Evolutionary conservation across 2,797 vertebrate species (phyloP), one percentile per base, ranked within the genome.

Genomic region (Sphenopsis melanotis): DNA sequence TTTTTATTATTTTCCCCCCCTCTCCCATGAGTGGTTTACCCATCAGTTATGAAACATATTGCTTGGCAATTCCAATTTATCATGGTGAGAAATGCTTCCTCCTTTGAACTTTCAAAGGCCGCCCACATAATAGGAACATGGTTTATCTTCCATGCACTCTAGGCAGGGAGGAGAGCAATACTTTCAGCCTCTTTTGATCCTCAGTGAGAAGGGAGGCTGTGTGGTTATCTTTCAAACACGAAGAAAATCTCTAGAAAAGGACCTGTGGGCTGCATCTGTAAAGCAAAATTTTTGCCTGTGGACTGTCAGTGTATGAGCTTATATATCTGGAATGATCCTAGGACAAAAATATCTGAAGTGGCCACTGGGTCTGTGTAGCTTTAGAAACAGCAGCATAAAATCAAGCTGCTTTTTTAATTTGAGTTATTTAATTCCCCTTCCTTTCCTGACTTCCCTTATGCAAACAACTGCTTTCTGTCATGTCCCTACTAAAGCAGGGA

Each of bases 101-200:
- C n/a, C 94, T 96, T 94, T 97, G 95, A 94, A 94, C 85, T 94
- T 91, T 84, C 66, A 93, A 88, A 94, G 77, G 53, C 91, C 0
- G 8, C 83, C 90, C 72, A 44, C 71, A n/a, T 91, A 88, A 91
- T 79, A 60, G 44, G 59, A 87, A 8, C 47, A 26, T 22, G 36
- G 70, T 93, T 91, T 94, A 56, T 94, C 91, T 93, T 94, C 66
- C 57, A 34, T 2, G 1, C n/a, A 53, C 70, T 81, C 87, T 52
- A 42, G 69, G 91, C 85, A 56, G 74, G 82, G 76, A 53, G 59
- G 52, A 78, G 81, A 94, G 66, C 59, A 79, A 46, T 93, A 42
- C 66, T 85, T 92, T 29, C 65, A 91, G 44, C 59, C 68, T 94
- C 91, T 88, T 86, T 94, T 91, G 91, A 95, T 95, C 85, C 59